A percentile compares a stretch with the other conserved stretches of the same genome.
Conservation (phyloP, 1,140 invertebrate species). For the Physella acuta region DNA sequence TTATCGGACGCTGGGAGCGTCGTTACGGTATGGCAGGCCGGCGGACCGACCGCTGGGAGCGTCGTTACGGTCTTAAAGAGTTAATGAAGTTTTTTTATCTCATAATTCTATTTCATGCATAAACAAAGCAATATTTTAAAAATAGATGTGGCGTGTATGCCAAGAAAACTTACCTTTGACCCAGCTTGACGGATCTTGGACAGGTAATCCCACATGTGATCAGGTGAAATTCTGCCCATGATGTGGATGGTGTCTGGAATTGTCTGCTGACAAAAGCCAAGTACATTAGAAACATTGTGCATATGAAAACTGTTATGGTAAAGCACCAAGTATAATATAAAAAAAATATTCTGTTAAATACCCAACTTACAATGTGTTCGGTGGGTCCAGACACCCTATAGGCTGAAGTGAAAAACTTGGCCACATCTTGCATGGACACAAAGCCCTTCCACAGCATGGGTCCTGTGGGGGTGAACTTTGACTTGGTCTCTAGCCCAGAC, state of each 20-base stretch:
- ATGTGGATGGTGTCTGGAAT: slow-evolving; percentile 80
- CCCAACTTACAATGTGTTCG: slow-evolving; percentile 42
- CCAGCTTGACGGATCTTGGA: slow-evolving; percentile 84
- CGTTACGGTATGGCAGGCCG: no score
- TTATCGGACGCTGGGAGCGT: no score
- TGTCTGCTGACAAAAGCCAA: slow-evolving; percentile 63
- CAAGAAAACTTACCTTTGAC: slow-evolving; percentile 43
- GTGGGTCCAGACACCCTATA: slow-evolving; percentile 69
- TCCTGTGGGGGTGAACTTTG: slow-evolving; percentile 45
- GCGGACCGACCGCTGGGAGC: no score
- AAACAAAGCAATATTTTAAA: no score
- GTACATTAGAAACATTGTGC: no score
- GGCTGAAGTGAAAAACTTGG: slow-evolving; percentile 82
- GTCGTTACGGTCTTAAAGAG: no score
- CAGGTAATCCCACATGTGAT: slow-evolving; percentile 92
- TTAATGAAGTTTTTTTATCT: no score
- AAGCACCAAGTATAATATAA: no score
- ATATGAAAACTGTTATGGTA: no score
- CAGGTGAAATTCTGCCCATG: slow-evolving; percentile 85
- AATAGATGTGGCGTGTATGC: no score
- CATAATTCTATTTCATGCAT: no score
- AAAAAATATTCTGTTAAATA: no score
- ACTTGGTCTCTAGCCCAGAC: slow-evolving; percentile 48
- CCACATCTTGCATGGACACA: slow-evolving; percentile 87
- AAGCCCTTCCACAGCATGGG: slow-evolving; percentile 78